These are phyloP conservation scores for Eueremaeus valkanovi DNA, from an alignment of 2,888 invertebrate genomes.

Conservation along the genomic window DNA sequence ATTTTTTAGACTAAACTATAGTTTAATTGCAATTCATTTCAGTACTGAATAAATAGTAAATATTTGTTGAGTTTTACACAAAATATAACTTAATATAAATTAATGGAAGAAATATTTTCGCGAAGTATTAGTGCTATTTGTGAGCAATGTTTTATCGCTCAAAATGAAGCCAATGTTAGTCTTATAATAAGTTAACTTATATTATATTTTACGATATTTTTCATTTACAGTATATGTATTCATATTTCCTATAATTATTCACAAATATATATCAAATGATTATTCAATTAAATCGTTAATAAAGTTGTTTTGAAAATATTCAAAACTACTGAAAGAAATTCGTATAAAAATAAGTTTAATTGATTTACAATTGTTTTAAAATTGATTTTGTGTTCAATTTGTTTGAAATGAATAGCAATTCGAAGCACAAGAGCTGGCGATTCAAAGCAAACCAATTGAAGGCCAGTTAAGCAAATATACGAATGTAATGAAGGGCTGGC, in stretches of 20 bases:
- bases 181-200: background rate
- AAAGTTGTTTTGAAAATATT: too few relatives aligned
- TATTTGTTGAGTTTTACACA: background rate
- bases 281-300: too few relatives aligned
- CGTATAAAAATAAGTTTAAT: background rate
- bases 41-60: background rate
- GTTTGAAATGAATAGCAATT: conserved; percentile 43
- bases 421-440: conserved; percentile 44
- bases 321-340: too few relatives aligned
- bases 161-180: conserved; percentile 11
- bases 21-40: background rate
- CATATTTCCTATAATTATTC: background rate
- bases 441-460: conserved; percentile 62
- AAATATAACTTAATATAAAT: background rate
- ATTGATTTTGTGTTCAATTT: background rate
- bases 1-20: too few relatives aligned
- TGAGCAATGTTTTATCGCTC: conserved; percentile 6
- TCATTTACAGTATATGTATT: background rate
- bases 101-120: background rate
- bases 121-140: conserved; percentile 13
- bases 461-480: conserved; percentile 95
- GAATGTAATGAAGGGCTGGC: conserved; percentile 98
- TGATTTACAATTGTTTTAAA: conserved; percentile 1
- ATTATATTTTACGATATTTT: background rate
- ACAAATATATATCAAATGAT: too few relatives aligned